Conservation (phyloP, 2,888 invertebrate species). For the Eupithecia vulgata region DNA sequence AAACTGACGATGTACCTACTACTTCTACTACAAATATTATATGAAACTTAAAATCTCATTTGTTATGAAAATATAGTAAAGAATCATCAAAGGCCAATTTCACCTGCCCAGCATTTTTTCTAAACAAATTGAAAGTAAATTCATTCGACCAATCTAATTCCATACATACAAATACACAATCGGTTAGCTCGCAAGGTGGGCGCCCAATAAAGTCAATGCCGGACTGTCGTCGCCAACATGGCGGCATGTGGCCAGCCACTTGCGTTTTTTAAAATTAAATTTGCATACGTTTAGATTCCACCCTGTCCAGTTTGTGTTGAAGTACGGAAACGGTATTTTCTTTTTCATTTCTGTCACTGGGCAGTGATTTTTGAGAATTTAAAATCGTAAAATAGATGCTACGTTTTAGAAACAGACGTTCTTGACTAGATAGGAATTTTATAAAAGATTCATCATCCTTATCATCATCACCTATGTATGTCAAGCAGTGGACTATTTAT, state of each 20-base stretch:
- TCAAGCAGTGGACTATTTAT: too few relatives aligned
- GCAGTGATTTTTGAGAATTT: neutral
- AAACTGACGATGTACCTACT: too few relatives aligned
- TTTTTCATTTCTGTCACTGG: neutral
- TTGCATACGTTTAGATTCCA: slow-evolving; percentile 72
- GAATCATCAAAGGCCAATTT: neutral
- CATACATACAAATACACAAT: slow-evolving; percentile 57
- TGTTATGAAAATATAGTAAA: neutral
- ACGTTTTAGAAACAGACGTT: too few relatives aligned
- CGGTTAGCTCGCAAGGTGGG: slow-evolving; percentile 57
- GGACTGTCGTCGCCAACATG: slow-evolving; percentile 48
- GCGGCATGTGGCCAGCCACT: slow-evolving; percentile 77
- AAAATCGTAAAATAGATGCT: neutral
- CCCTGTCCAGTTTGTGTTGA: slow-evolving; percentile 7
- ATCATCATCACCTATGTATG: too few relatives aligned
- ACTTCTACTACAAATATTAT: too few relatives aligned
- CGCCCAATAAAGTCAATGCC: slow-evolving; percentile 63
- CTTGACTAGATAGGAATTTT: neutral
- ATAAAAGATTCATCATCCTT: too few relatives aligned
- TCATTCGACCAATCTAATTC: slow-evolving; percentile 50
- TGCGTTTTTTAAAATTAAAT: slow-evolving; percentile 80
- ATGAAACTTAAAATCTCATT: too few relatives aligned
- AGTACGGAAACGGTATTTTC: neutral
- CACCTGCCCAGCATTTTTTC: neutral
- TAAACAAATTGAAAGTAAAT: neutral